These are phyloP conservation scores for Exaiptasia diaphana DNA, from an alignment of 64 coral and sea anemone genomes.

Conservation along the genomic window DNA sequence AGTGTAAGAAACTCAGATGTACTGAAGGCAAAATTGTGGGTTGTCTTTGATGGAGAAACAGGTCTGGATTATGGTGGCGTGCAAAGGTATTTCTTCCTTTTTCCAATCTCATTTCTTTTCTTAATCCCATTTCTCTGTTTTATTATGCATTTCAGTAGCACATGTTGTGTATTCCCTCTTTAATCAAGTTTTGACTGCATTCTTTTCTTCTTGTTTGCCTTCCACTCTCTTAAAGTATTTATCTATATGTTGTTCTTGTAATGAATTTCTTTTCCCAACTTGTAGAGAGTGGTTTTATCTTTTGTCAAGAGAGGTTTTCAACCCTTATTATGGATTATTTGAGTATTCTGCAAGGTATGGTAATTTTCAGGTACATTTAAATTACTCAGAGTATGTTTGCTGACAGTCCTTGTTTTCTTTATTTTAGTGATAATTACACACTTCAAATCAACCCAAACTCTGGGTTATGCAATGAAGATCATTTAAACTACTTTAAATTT, in stretches of 20 bases:
- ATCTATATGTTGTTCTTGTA: too few species aligned
- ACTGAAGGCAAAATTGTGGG: slow-evolving; percentile 87
- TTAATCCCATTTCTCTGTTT: not conserved
- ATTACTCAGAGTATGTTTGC: not conserved
- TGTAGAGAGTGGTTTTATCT: slow-evolving; percentile 96
- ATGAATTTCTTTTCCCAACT: too few species aligned
- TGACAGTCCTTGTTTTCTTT: not conserved
- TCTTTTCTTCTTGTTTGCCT: too few species aligned
- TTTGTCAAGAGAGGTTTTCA: slow-evolving; percentile 97
- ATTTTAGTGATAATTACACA: slow-evolving; percentile 91
- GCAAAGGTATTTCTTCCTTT: slow-evolving; percentile 65
- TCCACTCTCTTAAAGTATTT: too few species aligned
- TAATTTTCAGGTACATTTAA: not conserved
- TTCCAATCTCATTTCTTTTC: too few species aligned
- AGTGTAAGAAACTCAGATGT: slow-evolving; percentile 69
- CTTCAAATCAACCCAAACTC: slow-evolving; percentile 99
- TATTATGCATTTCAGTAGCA: not conserved
- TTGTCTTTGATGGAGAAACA: slow-evolving; percentile 95
- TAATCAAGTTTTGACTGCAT: too few species aligned
- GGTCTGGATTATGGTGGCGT: slow-evolving; percentile 97
- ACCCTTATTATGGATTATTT: slow-evolving; percentile 98
- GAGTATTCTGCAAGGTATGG: slow-evolving; percentile 96
- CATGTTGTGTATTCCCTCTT: too few species aligned
- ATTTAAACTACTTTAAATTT: slow-evolving; percentile 97
- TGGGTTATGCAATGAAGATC: slow-evolving; percentile 93